These are phyloP conservation scores for Sylvia borin DNA, from an alignment of 2,797 vertebrate genomes.

Conservation along the genomic window DNA sequence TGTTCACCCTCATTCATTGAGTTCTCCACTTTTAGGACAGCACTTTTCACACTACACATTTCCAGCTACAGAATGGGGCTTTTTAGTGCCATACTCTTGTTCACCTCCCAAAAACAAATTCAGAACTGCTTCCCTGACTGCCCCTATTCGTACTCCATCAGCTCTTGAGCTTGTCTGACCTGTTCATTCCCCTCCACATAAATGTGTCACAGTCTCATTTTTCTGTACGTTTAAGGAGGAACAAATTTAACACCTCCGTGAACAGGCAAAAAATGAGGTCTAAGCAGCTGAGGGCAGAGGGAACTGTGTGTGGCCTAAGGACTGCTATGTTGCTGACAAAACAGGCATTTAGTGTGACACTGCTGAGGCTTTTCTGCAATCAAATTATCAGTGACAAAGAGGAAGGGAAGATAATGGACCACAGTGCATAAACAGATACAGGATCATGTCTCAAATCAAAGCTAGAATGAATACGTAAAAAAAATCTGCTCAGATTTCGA, in stretches of 20 bases:
- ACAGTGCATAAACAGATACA: not conserved
- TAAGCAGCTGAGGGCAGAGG: not conserved
- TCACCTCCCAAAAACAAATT: not conserved
- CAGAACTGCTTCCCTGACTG: not conserved
- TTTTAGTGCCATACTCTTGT: not conserved
- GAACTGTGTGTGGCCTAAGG: not conserved
- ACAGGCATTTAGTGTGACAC: not conserved
- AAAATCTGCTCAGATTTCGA: not conserved
- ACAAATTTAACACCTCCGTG: not conserved
- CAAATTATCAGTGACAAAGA: not conserved
- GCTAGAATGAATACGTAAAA: not conserved
- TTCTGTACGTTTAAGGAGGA: not conserved
- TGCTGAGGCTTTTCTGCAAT: not conserved
- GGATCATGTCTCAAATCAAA: not conserved
- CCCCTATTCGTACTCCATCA: not conserved
- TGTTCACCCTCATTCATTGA: not conserved
- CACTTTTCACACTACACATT: not conserved
- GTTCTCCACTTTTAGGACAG: not conserved
- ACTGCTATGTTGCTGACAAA: not conserved
- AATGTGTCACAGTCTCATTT: not conserved
- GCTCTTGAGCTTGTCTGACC: not conserved
- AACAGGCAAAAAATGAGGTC: not conserved
- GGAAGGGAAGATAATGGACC: not conserved
- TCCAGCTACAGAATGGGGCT: not conserved
- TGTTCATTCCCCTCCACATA: not conserved